phyloP scores from a whole-genome alignment of 2,113 vertebrate species.

The Baryphthengus martii region DNA sequence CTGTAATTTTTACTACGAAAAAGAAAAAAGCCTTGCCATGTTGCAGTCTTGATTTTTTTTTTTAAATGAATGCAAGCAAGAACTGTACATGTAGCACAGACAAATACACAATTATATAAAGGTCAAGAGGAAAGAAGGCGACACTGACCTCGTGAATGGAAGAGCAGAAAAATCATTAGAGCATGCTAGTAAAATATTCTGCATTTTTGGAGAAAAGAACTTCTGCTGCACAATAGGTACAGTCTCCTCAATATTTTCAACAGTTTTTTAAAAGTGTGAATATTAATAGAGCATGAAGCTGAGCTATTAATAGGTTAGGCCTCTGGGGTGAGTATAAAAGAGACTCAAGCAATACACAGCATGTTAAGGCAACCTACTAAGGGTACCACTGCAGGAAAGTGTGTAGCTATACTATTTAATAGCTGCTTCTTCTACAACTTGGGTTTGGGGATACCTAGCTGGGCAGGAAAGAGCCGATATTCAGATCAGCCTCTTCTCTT shows the following conservation, averaged over 20 bases:
- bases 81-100: not conserved
- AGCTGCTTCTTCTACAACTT: not conserved
- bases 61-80: not conserved
- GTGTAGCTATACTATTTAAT: not conserved
- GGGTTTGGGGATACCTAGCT: not conserved
- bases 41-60: not conserved
- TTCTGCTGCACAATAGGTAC: not conserved
- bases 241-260: conserved; percentile 27
- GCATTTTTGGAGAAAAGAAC: not conserved
- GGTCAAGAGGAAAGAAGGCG: not conserved
- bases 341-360: not conserved
- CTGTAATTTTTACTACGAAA: not conserved
- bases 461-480: not conserved
- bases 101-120: not conserved
- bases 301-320: conserved; percentile 56
- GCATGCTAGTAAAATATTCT: not conserved
- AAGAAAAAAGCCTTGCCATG: not conserved
- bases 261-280: conserved; percentile 27
- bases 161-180: not conserved
- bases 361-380: not conserved
- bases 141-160: not conserved
- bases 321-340: conserved; percentile 23
- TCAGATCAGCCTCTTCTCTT: not conserved
- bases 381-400: not conserved
- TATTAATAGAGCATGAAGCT: conserved; percentile 55